Evolutionary conservation across 2,888 invertebrate genomes (phyloP), one percentile per base, ranked within the genome.

Genomic region (Macaria liturata): DNA sequence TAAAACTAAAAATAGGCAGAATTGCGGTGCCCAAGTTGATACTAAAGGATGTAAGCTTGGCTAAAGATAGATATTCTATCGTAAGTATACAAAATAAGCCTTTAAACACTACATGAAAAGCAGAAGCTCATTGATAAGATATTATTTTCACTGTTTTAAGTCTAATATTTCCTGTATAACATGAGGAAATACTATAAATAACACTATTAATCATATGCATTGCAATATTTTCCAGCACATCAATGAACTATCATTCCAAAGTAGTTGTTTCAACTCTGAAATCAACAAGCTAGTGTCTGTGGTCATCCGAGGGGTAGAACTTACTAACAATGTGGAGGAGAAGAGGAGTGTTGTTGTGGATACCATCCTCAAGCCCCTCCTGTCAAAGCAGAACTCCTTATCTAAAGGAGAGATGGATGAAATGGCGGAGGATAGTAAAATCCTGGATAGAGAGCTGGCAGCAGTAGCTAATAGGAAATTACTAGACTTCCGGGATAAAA

Each of bases 191-290:
- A 20, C 20, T 20, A 20, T 20, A 20, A 20, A 20, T 20, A 20
- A 20, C 20, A 20, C 20, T 20, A 20, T 20, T 20, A 20, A 20
- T 20, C 2, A 20, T 20, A 20, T 1, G 20, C 20, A 20, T 20
- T 20, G 20, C 39, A 30, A 32, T 40, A 37, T 40, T 40, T 81
- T 84, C 32, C 81, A 97, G 97, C 95, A 97, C 84, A 95, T 97
- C 60, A 95, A 97, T 75, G 96, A 97, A 82, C 94, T 97, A 69
- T 95, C 96, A 65, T 93, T 97, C 67, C 94, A 96, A 54, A 97
- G 97, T 80, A 97, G 97, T 85, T 95, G 97, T 77, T 94, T 97
- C 69, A 97, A 97, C 80, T 97, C 97, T 1, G 97, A 97, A 70
- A 95, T 97, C 53, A 96, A 96, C 31, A 97, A 97, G 81, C 84